These are phyloP conservation scores for Callosobruchus maculatus DNA, from an alignment of 2,888 invertebrate species.

Conservation along the genomic window DNA sequence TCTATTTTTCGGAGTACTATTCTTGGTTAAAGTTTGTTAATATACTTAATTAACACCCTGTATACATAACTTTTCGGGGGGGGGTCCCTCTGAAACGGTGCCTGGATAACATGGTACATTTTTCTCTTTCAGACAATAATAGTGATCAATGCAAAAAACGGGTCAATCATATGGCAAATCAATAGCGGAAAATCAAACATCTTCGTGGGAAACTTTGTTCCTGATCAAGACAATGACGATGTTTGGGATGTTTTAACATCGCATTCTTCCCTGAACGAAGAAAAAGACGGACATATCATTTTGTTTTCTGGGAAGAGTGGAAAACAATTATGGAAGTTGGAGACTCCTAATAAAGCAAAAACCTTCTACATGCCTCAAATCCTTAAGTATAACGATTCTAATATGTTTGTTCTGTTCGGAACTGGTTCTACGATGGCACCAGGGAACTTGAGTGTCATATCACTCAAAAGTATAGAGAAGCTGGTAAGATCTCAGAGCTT, in stretches of 20 bases:
- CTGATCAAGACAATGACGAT: slow-evolving; percentile 68
- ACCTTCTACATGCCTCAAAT: slow-evolving; percentile 72
- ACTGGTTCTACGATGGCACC: slow-evolving; percentile 71
- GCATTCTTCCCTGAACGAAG: slow-evolving; percentile 53
- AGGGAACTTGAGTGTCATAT: slow-evolving; percentile 66
- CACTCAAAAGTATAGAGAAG: slow-evolving; percentile 53
- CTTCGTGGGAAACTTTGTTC: slow-evolving; percentile 67
- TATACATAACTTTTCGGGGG: too few species aligned
- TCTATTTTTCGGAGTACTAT: too few species aligned
- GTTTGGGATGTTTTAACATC: slow-evolving; percentile 67
- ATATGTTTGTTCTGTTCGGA: slow-evolving; percentile 62
- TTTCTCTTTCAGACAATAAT: slow-evolving; percentile 53
- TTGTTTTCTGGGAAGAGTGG: slow-evolving; percentile 70
- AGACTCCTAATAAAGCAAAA: slow-evolving; percentile 64
- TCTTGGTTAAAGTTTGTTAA: too few species aligned
- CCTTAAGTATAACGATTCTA: slow-evolving; percentile 59
- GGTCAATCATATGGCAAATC: slow-evolving; percentile 63
- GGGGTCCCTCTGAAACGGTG: too few species aligned
- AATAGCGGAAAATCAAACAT: slow-evolving; percentile 53
- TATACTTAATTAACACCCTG: too few species aligned
- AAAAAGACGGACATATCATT: slow-evolving; percentile 59
- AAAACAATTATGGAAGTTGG: slow-evolving; percentile 57
- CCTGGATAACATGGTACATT: neutral
- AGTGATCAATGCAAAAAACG: slow-evolving; percentile 64
- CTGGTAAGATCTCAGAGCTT: slow-evolving; percentile 44